Evolutionary conservation across 2,888 invertebrate species (phyloP).

Genomic region (Limnephilus auricula): DNA sequence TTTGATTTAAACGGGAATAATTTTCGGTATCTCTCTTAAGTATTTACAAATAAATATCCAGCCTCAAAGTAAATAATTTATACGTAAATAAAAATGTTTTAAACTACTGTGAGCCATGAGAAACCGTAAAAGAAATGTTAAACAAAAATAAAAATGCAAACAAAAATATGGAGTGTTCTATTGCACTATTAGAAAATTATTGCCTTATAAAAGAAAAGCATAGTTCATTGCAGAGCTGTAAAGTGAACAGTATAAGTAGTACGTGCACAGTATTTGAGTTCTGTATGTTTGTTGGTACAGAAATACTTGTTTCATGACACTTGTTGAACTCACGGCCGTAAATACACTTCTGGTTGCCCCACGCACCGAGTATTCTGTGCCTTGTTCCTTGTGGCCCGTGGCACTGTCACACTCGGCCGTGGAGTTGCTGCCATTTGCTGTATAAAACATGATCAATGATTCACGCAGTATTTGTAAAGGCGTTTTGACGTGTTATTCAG

Average conservation of each 20-base stretch:
- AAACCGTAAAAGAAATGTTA: too few species aligned
- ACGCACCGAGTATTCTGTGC: neutral
- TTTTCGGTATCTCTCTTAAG: too few species aligned
- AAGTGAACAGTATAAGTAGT: neutral
- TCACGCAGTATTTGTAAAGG: slow-evolving; percentile 7
- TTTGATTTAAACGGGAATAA: too few species aligned
- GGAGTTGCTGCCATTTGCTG: neutral
- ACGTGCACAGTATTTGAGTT: neutral
- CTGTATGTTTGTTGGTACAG: slow-evolving; percentile 3
- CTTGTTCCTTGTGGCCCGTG: neutral
- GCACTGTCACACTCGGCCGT: neutral
- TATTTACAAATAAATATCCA: too few species aligned
- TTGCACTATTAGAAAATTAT: too few species aligned
- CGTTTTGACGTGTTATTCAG: neutral
- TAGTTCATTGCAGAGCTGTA: neutral
- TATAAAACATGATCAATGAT: slow-evolving; percentile 17
- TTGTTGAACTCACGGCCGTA: slow-evolving; percentile 23
- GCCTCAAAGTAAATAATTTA: neutral
- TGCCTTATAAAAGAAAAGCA: neutral
- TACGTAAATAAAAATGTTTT: too few species aligned
- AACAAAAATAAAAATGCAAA: neutral
- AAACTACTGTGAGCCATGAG: too few species aligned
- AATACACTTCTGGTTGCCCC: slow-evolving; percentile 22
- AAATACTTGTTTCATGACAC: slow-evolving; percentile 21
- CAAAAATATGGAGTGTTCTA: neutral